These are phyloP conservation scores for Malacosoma neustria DNA, from an alignment of 2,888 invertebrate species.

Conservation along the genomic window DNA sequence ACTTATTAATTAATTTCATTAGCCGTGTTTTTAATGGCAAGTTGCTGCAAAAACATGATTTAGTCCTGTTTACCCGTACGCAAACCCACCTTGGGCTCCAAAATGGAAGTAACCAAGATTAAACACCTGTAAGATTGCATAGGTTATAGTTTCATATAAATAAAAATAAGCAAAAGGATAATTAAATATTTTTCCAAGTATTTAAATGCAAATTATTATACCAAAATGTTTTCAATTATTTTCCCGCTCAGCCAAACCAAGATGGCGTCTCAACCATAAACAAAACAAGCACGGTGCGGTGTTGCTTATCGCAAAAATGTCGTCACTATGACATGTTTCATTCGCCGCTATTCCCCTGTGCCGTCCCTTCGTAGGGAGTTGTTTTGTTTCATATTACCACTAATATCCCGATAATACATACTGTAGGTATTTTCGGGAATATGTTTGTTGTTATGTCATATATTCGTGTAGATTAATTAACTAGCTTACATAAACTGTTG, in stretches of 20 bases:
- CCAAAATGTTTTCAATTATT: too few species aligned
- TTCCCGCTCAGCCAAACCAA: constrained; percentile 20
- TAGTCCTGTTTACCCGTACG: too few species aligned
- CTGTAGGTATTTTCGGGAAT: constrained; percentile 15
- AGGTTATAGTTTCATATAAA: constrained; percentile 5
- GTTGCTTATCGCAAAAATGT: constrained; percentile 55
- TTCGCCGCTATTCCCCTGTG: constrained; percentile 38
- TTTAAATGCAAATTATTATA: too few species aligned
- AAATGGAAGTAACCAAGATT: too few species aligned
- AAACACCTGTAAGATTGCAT: too few species aligned
- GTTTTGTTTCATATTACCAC: constrained; percentile 28
- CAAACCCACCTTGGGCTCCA: too few species aligned
- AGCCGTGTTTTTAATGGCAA: too few species aligned
- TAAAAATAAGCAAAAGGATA: constrained; percentile 18
- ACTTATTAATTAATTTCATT: too few species aligned
- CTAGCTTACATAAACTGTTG: too few species aligned
- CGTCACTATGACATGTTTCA: constrained; percentile 45
- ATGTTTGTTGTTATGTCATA: background rate
- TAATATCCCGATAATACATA: constrained; percentile 25
- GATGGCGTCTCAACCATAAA: constrained; percentile 48
- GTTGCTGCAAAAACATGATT: too few species aligned
- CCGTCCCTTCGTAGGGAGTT: constrained; percentile 20
- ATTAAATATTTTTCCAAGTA: too few species aligned
- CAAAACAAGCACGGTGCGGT: constrained; percentile 36
- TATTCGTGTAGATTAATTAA: too few species aligned